phyloP scores from a whole-genome alignment of 2,797 vertebrate genomes.

The Okamejei kenojei region DNA sequence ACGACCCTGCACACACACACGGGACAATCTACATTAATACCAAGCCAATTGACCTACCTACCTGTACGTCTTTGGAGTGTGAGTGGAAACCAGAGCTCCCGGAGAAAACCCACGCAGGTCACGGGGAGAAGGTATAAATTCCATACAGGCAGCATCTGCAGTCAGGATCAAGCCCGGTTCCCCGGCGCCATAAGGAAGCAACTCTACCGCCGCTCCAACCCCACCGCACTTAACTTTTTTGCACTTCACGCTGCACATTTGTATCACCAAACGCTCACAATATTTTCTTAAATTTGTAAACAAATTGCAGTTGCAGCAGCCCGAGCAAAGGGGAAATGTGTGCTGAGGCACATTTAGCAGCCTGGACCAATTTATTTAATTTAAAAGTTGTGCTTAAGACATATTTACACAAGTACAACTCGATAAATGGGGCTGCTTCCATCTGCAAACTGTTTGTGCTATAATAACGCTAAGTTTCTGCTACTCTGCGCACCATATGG shows the following conservation, averaged over 20 bases:
- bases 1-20: too few species aligned
- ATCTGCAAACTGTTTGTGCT: slow-evolving; percentile 32
- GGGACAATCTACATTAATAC: too few species aligned
- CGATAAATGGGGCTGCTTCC: slow-evolving; percentile 16
- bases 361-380: slow-evolving; percentile 26
- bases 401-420: slow-evolving; percentile 36
- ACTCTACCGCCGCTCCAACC: too few species aligned
- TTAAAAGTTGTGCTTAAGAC: slow-evolving; percentile 6
- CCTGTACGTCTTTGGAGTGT: too few species aligned
- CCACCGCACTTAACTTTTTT: too few species aligned
- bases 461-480: slow-evolving; percentile 19
- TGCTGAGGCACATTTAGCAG: slow-evolving; percentile 14
- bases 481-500: slow-evolving; percentile 31
- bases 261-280: not conserved
- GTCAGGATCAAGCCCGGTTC: too few species aligned
- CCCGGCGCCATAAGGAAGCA: too few species aligned
- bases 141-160: too few species aligned
- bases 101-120: too few species aligned
- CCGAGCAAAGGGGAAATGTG: not conserved
- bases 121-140: too few species aligned
- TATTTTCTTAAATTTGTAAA: not conserved
- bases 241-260: not conserved
- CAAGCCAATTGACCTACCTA: too few species aligned
- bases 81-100: too few species aligned
- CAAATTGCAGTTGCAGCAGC: slow-evolving; percentile 6